Evolutionary conservation across 2,888 invertebrate species (phyloP), one percentile per base, ranked within the genome.

Genomic region (Cheilosia grossa): DNA sequence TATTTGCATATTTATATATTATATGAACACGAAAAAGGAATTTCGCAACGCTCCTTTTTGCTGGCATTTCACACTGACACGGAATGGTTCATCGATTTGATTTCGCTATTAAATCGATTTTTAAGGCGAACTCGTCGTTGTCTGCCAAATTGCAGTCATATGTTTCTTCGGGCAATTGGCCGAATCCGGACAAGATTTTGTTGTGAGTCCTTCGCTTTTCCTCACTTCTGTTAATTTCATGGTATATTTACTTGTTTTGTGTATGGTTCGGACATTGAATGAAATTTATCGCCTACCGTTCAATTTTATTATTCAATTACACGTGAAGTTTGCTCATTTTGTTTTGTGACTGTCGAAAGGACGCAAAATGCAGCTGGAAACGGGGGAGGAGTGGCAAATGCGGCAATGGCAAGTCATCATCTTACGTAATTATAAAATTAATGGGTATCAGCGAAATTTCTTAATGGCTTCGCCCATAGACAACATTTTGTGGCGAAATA

Each of bases 391-490:
- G 30, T 30, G 30, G 7, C 2, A 30, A 30, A 30, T 30, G 2
- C 6, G 9, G 72, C 5, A 53, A 42, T 24, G 21, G 51, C 9
- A 10, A 9, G 15, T 13, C 2, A 24, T 10, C 21, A 21, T 51
- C 24, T 47, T 44, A 17, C 51, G 64, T 61, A 80, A 73, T 67
- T 67, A 74, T 61, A 67, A 61, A 74, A 67, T 80, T 80, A 80
- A 80, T 80, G 53, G 72, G 47, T 67, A 61, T 74, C 63, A 59
- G 53, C 51, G 66, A 80, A 54, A 44, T 47, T 54, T 44, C n/a
- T 53, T 73, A 74, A 74, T 61, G 66, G n/a, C 56, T 40, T 59
- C 53, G 73, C 30, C 21, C 61, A 54, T 15, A 19, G 27, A 59
- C 59, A 66, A 54, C n/a, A 66, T 27, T 53, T 53, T 51, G 73